Base-by-base conservation (phyloP, 1,140 invertebrate species). In the Pissodes strobi region DNA sequence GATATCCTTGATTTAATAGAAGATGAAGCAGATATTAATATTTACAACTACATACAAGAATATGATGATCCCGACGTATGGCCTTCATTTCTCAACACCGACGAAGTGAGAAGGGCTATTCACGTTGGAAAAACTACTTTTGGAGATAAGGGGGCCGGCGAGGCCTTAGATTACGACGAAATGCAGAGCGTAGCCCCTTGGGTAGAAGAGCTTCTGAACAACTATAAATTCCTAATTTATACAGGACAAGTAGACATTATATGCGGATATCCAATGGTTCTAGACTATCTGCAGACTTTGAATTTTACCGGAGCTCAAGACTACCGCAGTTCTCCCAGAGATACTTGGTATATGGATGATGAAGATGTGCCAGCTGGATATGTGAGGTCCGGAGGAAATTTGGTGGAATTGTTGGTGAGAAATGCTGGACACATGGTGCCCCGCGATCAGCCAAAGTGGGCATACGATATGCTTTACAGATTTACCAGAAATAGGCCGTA, bases 241-340 rank as follows among this genome's bases (percentile, higher is more conserved):
- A 93, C 88, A 74, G 92, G 92, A 5, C 91, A 94, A 75, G 78
- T 94, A 51, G 92, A 95, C 76, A 87, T 94, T 38, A 92, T 94
- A 55, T 87, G 92, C 6, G 88, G 90, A 0, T 91, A 92, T 72
- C 87, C 90, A 9, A 79, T 90, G 6, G 91, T 90, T 0, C 85
- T 86, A 67, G 86, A 86, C 66, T 92, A 88, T 74, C 69, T 93
- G 9, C 74, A 76, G 46, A 81, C 85, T 27, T 72, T 93, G 1
- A 72, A 87, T 4, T 93, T 90, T 85, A 75, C 77, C 15, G 83
- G 82, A 1, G 78, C 84, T 0, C 76, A 83, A 3, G 81, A 84
- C 37, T 93, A 90, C 73, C 83, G 81, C 68, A 82, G 64, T 37
- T 84, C 88, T 5, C 45, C 75, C 1, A 81, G 88, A 60, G 77